Conservation (phyloP, 2,888 invertebrate species). For the Helicoverpa assulta region DNA sequence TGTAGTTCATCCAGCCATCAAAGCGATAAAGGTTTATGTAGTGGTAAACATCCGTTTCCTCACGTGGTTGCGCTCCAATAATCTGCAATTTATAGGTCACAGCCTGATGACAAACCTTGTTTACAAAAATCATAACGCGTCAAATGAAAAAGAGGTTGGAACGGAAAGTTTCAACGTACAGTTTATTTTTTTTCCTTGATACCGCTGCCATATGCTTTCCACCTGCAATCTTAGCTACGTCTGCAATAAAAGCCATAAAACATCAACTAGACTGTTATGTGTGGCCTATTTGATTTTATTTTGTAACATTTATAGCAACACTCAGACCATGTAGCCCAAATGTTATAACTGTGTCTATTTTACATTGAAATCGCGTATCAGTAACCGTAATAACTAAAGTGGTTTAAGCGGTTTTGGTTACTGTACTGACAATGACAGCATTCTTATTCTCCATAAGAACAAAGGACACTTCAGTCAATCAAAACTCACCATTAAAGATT, state of each 20-base stretch:
- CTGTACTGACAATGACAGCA: no score
- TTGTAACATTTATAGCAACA: constrained; percentile 42
- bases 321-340: constrained; percentile 27
- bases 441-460: no score
- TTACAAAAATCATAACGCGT: neutral
- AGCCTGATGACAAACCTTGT: constrained; percentile 4
- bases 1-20: constrained; percentile 38
- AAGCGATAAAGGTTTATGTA: constrained; percentile 44
- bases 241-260: constrained; percentile 40
- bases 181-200: constrained; percentile 7
- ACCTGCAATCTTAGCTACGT: constrained; percentile 18
- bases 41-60: constrained; percentile 51
- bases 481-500: neutral
- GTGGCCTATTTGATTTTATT: constrained; percentile 50
- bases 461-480: neutral
- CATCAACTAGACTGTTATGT: constrained; percentile 38
- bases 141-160: neutral
- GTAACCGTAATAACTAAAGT: constrained; percentile 1
- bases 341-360: constrained; percentile 4
- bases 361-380: neutral
- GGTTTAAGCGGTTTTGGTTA: no score
- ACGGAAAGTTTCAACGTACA: constrained; percentile 8
- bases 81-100: constrained; percentile 8
- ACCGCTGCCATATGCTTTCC: constrained; percentile 12
- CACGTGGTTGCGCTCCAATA: constrained; percentile 20